Conservation (phyloP, 2,113 vertebrate genomes). For the Dicaeum eximium region DNA sequence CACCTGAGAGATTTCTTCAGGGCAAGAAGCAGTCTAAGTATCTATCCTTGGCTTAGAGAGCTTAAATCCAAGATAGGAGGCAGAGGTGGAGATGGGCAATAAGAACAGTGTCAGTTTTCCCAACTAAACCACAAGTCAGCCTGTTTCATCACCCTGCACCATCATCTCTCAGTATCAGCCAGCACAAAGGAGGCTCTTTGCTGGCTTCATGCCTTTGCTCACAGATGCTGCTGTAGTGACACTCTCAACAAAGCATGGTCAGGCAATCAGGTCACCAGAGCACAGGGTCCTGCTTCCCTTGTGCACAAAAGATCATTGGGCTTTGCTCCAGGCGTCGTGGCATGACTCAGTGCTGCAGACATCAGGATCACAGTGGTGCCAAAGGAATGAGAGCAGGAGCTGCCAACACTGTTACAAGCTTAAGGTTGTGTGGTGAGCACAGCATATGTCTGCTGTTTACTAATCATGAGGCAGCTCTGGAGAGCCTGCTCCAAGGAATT, state of each 20-base stretch:
- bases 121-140: background rate
- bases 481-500: background rate
- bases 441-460: background rate
- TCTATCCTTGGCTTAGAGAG: background rate
- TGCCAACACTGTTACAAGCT: background rate
- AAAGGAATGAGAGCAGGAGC: background rate
- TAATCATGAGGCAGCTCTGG: background rate
- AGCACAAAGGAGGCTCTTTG: background rate
- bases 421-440: background rate
- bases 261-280: background rate
- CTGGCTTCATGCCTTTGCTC: background rate
- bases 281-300: background rate
- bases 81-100: accelerated
- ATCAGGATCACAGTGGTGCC: background rate
- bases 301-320: background rate
- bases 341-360: background rate
- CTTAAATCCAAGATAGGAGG: background rate
- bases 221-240: background rate
- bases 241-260: background rate
- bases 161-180: background rate
- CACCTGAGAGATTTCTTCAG: background rate
- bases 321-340: background rate
- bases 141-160: background rate
- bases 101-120: background rate
- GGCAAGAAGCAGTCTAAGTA: background rate